A percentile compares a stretch with the other conserved stretches of the same genome.
Conservation (phyloP, 2,888 invertebrate genomes). For the Deilephila elpenor region DNA sequence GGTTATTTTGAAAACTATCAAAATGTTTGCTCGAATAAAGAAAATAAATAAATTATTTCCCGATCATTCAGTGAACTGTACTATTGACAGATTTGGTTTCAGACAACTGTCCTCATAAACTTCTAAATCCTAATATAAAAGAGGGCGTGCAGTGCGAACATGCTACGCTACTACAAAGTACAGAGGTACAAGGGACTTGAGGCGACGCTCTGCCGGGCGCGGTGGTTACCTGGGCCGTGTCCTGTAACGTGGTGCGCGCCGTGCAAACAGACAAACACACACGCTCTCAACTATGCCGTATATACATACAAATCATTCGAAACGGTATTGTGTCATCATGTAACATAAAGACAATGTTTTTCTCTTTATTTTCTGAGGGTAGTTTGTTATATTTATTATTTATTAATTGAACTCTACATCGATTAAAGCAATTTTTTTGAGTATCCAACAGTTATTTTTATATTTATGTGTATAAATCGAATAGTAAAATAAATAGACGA, state of each 20-base stretch:
- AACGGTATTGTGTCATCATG: not conserved
- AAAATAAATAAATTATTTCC: too few species aligned
- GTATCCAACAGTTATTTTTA: too few species aligned
- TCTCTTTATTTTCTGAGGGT: not conserved
- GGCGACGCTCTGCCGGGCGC: not conserved
- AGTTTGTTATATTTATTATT: too few species aligned
- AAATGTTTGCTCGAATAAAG: too few species aligned
- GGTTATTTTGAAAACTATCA: too few species aligned
- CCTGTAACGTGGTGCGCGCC: slow-evolving; percentile 42
- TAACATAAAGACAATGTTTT: not conserved
- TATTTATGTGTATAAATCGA: too few species aligned
- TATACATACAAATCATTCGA: slow-evolving; percentile 10
- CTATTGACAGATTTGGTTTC: too few species aligned
- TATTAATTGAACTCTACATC: too few species aligned
- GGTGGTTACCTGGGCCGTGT: slow-evolving; percentile 42
- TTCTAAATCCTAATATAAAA: not conserved
- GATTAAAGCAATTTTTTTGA: too few species aligned
- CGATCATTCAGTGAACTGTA: too few species aligned
- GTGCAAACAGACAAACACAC: slow-evolving; percentile 38
- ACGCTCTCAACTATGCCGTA: slow-evolving; percentile 27
- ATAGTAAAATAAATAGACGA: too few species aligned
- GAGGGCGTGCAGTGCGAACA: not conserved
- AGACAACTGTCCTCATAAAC: too few species aligned
- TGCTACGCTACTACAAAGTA: not conserved
- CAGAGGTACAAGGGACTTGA: not conserved